Base-by-base conservation (phyloP, 2,113 vertebrate genomes). In the Microcebus murinus region DNA sequence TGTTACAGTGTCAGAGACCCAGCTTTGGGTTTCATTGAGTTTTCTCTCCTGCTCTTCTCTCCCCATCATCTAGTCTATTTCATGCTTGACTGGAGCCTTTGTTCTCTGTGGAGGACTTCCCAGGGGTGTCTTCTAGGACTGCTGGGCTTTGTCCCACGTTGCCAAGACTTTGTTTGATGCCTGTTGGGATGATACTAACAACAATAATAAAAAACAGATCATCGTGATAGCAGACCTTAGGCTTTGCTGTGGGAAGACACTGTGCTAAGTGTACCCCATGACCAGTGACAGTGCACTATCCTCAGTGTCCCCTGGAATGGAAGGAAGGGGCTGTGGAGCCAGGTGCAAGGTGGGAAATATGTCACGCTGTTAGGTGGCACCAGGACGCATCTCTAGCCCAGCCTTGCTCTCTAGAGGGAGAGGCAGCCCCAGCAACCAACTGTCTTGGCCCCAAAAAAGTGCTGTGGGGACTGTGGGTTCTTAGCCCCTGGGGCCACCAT, bases 381-480 rank as follows among this genome's bases (percentile, higher is more conserved):
- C 12, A 57, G 9, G 55, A 21, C 1, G 2, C 13, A 31, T 76
- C 36, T 71, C 73, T 27, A 25, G 71, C 42, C 50, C 0, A 8
- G 63, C 50, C 76, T 9, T 21, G 27, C 74, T 42, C 68, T 42
- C 80, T 63, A 0, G 0, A 61, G 39, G 57, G 87, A 91, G 50
- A 50, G n/a, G 65, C 31, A 76, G 67, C 27, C 42, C 48, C 23
- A 11, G 87, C 57, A 52, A n/a, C 82, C 82, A 80, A 20, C 59
- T 1, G 1, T 25, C 4, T 1, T 15, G 36, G 39, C 39, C 63
- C n/a, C 63, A 15, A 13, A 36, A 79, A 45, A 3, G 57, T 0
- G 7, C 29, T 27, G 29, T 0, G 10, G 48, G 52, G 18, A 21
- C 42, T 12, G 3, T 31, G 27, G 21, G 36, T 87, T 79, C 57